Percentiles rank a stretch among this genome's conserved stretches.
Conservation (phyloP, 2,113 vertebrate genomes). For the Lutjanus erythropterus region DNA sequence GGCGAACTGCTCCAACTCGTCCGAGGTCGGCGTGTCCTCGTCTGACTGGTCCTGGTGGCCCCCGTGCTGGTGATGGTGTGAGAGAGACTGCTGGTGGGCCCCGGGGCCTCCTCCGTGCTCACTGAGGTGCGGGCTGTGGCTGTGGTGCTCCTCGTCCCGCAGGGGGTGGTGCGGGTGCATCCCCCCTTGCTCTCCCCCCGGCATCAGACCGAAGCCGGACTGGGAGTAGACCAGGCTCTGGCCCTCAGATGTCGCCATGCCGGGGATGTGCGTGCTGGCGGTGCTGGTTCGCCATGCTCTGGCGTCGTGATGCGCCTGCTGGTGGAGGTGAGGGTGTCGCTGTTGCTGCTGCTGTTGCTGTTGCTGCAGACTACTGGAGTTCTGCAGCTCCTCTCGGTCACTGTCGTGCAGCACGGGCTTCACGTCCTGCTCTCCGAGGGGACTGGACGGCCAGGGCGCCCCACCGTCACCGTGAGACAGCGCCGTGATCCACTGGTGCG, state of each 20-base stretch:
- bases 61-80: slow-evolving; percentile 87
- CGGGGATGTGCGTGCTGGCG: slow-evolving; percentile 89
- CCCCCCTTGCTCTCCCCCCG: slow-evolving; percentile 88
- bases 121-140: slow-evolving; percentile 89
- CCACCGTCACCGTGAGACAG: slow-evolving; percentile 93
- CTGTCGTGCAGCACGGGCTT: slow-evolving; percentile 91
- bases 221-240: slow-evolving; percentile 92
- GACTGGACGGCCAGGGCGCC: slow-evolving; percentile 91
- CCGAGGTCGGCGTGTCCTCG: slow-evolving; percentile 98
- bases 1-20: slow-evolving; percentile 99
- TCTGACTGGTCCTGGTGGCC: slow-evolving; percentile 94
- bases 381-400: slow-evolving; percentile 88
- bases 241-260: slow-evolving; percentile 92
- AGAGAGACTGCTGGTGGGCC: slow-evolving; percentile 83
- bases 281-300: slow-evolving; percentile 90
- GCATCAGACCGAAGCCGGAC: slow-evolving; percentile 91
- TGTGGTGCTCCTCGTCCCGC: slow-evolving; percentile 90
- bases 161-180: slow-evolving; percentile 94
- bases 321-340: slow-evolving; percentile 89
- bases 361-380: slow-evolving; percentile 89
- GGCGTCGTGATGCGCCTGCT: slow-evolving; percentile 91
- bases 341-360: slow-evolving; percentile 88
- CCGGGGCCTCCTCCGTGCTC: slow-evolving; percentile 86
- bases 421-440: slow-evolving; percentile 94
- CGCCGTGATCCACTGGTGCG: slow-evolving; percentile 97